These are phyloP conservation scores for Marasmarcha lunaedactyla DNA, from an alignment of 2,888 invertebrate genomes.

Conservation along the genomic window DNA sequence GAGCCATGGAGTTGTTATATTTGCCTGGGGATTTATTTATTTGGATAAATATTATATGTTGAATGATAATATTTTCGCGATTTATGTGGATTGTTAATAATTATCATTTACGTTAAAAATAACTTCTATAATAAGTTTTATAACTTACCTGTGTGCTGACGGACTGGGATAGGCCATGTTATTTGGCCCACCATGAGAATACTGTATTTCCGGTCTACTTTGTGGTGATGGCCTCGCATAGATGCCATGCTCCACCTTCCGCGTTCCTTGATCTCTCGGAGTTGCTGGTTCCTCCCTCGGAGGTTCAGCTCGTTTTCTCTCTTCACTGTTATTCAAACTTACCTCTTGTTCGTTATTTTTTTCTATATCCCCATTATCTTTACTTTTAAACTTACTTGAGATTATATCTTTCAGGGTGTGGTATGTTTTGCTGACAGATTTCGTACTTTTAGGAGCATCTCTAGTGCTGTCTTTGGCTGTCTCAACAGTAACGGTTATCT, in stretches of 20 bases:
- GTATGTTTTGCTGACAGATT: constrained; percentile 83
- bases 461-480: constrained; percentile 68
- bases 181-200: constrained; percentile 43
- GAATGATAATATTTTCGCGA: too few species aligned
- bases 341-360: constrained; percentile 58
- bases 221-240: constrained; percentile 73
- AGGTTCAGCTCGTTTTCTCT: constrained; percentile 52
- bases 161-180: constrained; percentile 58
- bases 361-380: constrained; percentile 68
- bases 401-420: constrained; percentile 87
- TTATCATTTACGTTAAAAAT: too few species aligned
- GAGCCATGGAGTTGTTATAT: too few species aligned
- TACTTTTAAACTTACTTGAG: constrained; percentile 81
- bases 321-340: constrained; percentile 74
- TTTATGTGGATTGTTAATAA: too few species aligned
- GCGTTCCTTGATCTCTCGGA: constrained; percentile 49
- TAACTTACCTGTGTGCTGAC: constrained; percentile 53
- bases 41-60: too few species aligned
- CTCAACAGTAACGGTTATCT: constrained; percentile 71
- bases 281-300: constrained; percentile 46
- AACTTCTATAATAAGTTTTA: too few species aligned
- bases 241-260: constrained; percentile 70
- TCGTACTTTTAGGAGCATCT: constrained; percentile 68
- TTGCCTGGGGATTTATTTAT: too few species aligned
- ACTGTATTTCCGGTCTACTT: constrained; percentile 53